Base-by-base conservation (phyloP, 2,113 vertebrate genomes). In the Nanger granti region DNA sequence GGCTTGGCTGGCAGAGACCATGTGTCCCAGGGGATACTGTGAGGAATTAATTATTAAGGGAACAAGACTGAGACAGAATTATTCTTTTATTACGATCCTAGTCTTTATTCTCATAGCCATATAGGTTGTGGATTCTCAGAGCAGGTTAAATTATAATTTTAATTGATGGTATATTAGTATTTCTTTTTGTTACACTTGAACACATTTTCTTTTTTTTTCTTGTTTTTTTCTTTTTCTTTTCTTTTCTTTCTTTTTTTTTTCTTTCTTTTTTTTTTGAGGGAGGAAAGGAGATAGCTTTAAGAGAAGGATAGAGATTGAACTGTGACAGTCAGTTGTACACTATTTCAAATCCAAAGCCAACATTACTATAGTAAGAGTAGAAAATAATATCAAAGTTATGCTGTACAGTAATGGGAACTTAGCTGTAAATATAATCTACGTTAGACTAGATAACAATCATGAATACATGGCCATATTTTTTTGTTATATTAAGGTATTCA, bases 301-400 rank as follows among this genome's bases (percentile, higher is more conserved):
- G 18, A 5, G 8, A 37, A 28, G 12, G 2, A 7, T 20, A 10
- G 49, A 55, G 24, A 17, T 17, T 15, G 22, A 13, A 13, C 2
- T 83, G 7, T 24, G 20, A 37, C n/a, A 55, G 1, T 15, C 15
- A 83, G 31, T 2, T 57, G 10, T 4, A 17, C 1, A 10, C 2
- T 20, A 34, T 54, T 83, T 17, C 12, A 76, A 49, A 89, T 3
- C 2, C 2, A 55, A 79, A 89, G 11, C 2, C 12, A 55, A 14
- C 1, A 10, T 83, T 37, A 20, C 9, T 3, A 14, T 17, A 10
- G 1, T 37, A n/a, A 4, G 22, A 60, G 2, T 11, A 4, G 12
- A 60, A 60, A 76, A 3, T 9, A 66, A 20, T 14, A 4, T 4
- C 29, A 7, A 83, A 89, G 13, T 1, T 29, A 5, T 7, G 0